These are phyloP conservation scores for Idaea aversata DNA, from an alignment of 2,888 invertebrate genomes.

Conservation along the genomic window DNA sequence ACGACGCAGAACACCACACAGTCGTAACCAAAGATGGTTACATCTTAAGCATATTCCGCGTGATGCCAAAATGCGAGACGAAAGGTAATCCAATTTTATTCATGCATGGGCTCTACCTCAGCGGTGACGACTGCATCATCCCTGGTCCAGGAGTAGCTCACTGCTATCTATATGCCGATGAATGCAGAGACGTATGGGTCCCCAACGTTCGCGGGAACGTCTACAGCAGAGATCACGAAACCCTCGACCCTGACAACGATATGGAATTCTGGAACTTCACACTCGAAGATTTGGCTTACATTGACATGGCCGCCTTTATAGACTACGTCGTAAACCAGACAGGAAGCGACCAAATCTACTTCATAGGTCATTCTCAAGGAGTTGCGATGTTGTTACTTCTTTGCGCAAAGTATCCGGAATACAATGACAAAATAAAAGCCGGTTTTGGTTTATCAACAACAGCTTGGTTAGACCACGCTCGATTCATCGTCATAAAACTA, in stretches of 20 bases:
- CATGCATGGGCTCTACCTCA: conserved; percentile 36
- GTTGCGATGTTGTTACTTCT: conserved; percentile 30
- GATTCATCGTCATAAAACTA: conserved; percentile 28
- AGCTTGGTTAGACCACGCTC: conserved; percentile 31
- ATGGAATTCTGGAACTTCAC: conserved; percentile 37
- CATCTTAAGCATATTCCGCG: conserved; percentile 33
- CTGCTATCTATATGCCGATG: conserved; percentile 37
- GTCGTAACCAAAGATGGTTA: conserved; percentile 42
- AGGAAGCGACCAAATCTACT: conserved; percentile 28
- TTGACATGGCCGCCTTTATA: conserved; percentile 39
- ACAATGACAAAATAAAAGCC: conserved; percentile 40
- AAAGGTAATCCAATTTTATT: conserved; percentile 25
- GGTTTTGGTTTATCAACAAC: conserved; percentile 39
- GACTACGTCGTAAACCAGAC: conserved; percentile 39
- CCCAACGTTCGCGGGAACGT: conserved; percentile 29
- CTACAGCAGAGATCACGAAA: conserved; percentile 25
- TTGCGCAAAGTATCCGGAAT: conserved; percentile 37
- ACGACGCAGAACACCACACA: conserved; percentile 30
- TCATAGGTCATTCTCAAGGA: conserved; percentile 42
- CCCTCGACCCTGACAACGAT: conserved; percentile 27
- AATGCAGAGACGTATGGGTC: conserved; percentile 35
- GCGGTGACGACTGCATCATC: conserved; percentile 35
- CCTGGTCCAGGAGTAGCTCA: conserved; percentile 35
- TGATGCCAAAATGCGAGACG: conserved; percentile 25
- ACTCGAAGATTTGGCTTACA: conserved; percentile 37